Base-by-base conservation (phyloP, 1,140 invertebrate species). In the Pemphigus obesinymphae region DNA sequence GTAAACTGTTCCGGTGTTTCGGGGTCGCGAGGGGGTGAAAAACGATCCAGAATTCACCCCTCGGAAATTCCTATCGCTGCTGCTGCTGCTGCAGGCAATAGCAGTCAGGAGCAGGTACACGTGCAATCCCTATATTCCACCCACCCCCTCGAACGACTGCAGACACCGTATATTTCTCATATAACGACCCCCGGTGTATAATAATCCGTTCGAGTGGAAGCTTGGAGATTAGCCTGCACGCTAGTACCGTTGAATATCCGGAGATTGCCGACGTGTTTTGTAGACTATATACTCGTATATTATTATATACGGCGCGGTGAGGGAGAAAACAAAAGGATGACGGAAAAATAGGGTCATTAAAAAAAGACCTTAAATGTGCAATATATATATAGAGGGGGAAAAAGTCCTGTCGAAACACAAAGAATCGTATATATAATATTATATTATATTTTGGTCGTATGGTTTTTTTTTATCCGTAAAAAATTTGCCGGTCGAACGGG, bases 161-260 rank as follows among this genome's bases (percentile, higher is more conserved):
- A 4, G 53, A n/a, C n/a, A n/a, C 26, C 23, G 10, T 45, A 11
- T 11, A 7, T 45, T 48, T 29, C 43, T 31, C 70, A 50, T 31
- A 31, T 73, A 73, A 73, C 70, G 45, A 20, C 55, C 31, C 34
- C 34, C n/a, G 34, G 48, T 48, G 45, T 50, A 80, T 45, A 61
- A 63, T 80, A 80, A 80, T 63, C 76, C 76, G 23, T 80, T 61
- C 76, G 76, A 80, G 76, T 80, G 76, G 76, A 80, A 80, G 76
- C 76, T 80, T 43, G 55, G 37, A 80, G 76, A 80, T 80, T 80
- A 80, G 76, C 55, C 26, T 29, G 48, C 55, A n/a, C 23, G 31
- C 50, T 26, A 43, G 70, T 50, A 34, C 17, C 70, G 70, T 73
- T 34, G 70, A 73, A 50, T 73, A 48, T 73, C 70, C 70, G 70